phyloP scores from a whole-genome alignment of 2,797 vertebrate species.

The Semaprochilodus insignis region DNA sequence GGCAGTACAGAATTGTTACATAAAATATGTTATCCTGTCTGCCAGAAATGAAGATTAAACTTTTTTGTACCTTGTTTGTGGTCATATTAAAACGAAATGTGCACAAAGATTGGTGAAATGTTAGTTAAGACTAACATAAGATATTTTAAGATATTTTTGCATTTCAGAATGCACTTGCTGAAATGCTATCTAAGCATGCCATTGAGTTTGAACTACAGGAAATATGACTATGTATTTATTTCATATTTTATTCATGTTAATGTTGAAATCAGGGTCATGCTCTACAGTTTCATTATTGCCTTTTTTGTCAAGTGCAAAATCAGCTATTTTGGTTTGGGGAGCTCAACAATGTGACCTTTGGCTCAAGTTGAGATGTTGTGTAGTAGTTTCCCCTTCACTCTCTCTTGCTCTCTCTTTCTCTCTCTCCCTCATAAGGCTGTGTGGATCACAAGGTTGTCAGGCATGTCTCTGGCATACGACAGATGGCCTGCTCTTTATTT shows the following conservation, averaged over 20 bases:
- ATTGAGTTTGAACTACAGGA: no score
- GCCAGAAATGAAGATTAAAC: no score
- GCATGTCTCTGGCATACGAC: constrained; percentile 75
- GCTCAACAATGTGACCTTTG: background rate
- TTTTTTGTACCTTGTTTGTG: no score
- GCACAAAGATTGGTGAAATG: no score
- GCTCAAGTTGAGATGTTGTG: background rate
- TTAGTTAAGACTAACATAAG: no score
- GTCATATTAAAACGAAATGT: no score
- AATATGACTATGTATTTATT: no score
- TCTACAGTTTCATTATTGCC: background rate
- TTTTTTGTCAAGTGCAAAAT: background rate
- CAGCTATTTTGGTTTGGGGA: background rate
- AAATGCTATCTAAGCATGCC: background rate
- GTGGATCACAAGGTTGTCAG: constrained; percentile 74
- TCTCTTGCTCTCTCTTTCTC: background rate
- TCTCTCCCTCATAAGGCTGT: constrained; percentile 75
- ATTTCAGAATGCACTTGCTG: no score
- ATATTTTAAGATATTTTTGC: no score
- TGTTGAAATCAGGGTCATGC: background rate
- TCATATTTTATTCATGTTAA: background rate
- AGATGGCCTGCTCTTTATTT: constrained; percentile 81
- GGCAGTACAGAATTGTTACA: no score
- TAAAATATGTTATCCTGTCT: no score
- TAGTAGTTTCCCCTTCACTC: constrained; percentile 60